Base-by-base conservation (phyloP, 2,113 vertebrate genomes). In the Melanerpes aurifrons region DNA sequence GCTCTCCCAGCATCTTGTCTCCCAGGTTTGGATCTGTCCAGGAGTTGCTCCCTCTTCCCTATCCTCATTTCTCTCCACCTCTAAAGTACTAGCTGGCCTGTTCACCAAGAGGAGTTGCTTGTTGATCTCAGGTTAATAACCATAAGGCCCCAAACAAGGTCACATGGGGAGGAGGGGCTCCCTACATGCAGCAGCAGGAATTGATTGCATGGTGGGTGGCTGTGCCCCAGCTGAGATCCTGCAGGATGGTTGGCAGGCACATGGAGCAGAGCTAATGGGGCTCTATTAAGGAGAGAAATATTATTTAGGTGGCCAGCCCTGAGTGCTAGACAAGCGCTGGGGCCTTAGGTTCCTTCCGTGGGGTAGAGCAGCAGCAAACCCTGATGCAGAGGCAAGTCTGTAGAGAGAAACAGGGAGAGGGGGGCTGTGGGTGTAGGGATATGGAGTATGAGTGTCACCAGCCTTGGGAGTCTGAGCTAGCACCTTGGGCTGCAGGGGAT, bases 171-270 rank as follows among this genome's bases (percentile, higher is more conserved):
- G 56, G 15, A 18, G 64, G 37, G 43, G 29, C 6, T 75, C 20
- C 47, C 71, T 24, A 63, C 0, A 0, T n/a, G 58, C 79, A 0
- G 1, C 59, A 71, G 71, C 1, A 1, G 43, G 75, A 85, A n/a
- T 3, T 3, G 48, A 31, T 57, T 67, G 56, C 10, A 35, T 45
- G 43, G 15, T 6, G 9, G 21, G 62, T 86, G 71, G 28, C 72
- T 69, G 50, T 87, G 3, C 10, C 40, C 28, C 6, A 32, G 15
- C 61, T 17, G 53, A 81, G 59, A 63, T 81, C 84, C 58, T 0
- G 2, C 7, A 37, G 58, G 62, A 26, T 18, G n/a, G 59, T 54
- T 2, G 0, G n/a, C 35, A 84, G 76, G 29, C 3, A 2, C 0
- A 0, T 59, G 58, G 53, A 87, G 18, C 54, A 56, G 62, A 78